Base-by-base conservation (phyloP, 2,113 vertebrate species). In the Campylomormyrus numenius region DNA sequence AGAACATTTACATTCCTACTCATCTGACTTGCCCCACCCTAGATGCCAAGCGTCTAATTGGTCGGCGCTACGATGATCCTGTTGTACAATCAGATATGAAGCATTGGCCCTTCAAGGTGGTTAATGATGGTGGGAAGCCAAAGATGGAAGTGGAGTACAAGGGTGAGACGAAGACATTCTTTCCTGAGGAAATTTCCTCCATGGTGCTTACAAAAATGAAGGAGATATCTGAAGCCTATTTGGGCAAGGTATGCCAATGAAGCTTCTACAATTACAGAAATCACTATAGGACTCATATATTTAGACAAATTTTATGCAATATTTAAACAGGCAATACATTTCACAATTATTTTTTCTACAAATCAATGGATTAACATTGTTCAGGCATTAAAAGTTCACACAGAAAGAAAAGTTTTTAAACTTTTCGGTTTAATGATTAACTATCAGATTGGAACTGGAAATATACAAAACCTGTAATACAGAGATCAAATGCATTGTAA, bases 121-220 rank as follows among this genome's bases (percentile, higher is more conserved):
- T 98, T 86, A 97, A 95, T 35, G 97, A 98, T 24, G 94, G 93
- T 1, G 94, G 96, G 9, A 97, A 97, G 89, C 97, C 97, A 89
- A 98, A 98, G 90, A 92, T 98, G 91, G 95, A 96, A 80, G 97
- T 98, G 85, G 97, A 97, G 87, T 98, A 98, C 91, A 98, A 98
- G 93, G 97, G 97, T 3, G 97, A 98, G 89, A 93, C 93, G 0
- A 98, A 97, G 91, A 92, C 95, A 45, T 98, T 98, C 94, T 98
- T 94, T 49, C 93, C 97, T 0, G 97, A 98, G 91, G 97, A 98
- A 92, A 95, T 98, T 91, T 98, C 97, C 9, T 98, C 97, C 0
- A 98, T 98, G 97, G 97, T 98, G 3, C 96, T 98, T 85, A 97
- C 95, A 42, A 98, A 98, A 94, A 98, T 98, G 97, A 98, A 98